A percentile compares a stretch with the other conserved stretches of the same genome.
Evolutionary conservation across 2,797 vertebrate species (phyloP).

Genomic region (Alosa sapidissima): DNA sequence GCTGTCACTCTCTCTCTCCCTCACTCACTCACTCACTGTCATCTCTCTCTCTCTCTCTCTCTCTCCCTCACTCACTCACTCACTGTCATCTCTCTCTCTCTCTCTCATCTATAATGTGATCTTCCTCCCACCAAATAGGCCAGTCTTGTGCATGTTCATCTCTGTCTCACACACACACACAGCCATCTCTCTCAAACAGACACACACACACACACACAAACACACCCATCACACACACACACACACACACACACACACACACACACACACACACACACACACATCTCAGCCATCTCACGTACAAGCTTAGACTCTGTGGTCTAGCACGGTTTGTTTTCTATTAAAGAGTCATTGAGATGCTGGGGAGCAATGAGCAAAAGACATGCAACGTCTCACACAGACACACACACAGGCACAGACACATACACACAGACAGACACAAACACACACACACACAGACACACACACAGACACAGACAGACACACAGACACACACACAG

Average conservation of each 20-base stretch:
- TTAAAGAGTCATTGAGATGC: not conserved
- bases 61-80: too few species aligned
- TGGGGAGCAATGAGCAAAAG: not conserved
- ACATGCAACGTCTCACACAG: not conserved
- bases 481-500: not conserved
- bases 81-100: too few species aligned
- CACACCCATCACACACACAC: too few species aligned
- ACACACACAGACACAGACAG: not conserved
- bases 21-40: too few species aligned
- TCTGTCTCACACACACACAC: not conserved
- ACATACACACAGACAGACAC: not conserved
- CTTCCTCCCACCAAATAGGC: not conserved
- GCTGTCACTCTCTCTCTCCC: too few species aligned
- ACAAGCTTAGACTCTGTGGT: too few species aligned
- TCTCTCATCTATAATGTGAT: conserved; percentile 2
- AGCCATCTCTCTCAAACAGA: too few species aligned
- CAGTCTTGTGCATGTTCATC: not conserved
- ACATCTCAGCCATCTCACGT: too few species aligned
- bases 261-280: too few species aligned
- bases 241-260: too few species aligned
- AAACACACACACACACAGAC: not conserved
- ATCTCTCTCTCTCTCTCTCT: not conserved
- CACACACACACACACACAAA: not conserved
- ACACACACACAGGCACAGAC: not conserved
- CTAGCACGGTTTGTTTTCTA: not conserved